These are phyloP conservation scores for Trissoscelio sp. DNA, from an alignment of 2,888 invertebrate species.

Conservation along the genomic window DNA sequence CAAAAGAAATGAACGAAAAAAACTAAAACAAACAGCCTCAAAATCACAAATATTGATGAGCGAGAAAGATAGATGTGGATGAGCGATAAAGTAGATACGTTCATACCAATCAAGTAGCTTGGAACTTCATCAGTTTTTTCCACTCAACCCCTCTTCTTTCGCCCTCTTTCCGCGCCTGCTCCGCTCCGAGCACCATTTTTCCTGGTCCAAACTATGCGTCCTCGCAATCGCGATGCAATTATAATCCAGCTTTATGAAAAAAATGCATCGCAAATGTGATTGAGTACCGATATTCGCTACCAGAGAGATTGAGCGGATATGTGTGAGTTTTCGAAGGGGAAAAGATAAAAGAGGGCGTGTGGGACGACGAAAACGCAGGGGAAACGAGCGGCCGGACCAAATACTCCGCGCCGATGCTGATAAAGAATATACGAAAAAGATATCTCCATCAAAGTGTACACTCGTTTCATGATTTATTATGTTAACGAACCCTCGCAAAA, in stretches of 20 bases:
- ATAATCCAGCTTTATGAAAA: conserved; percentile 84
- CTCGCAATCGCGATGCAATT: conserved; percentile 82
- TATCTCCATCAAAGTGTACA: conserved; percentile 75
- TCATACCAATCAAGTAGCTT: conserved; percentile 83
- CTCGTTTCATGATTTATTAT: conserved; percentile 68
- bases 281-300: conserved; percentile 82
- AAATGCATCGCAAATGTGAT: conserved; percentile 84
- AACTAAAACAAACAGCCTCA: conserved; percentile 62
- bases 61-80: conserved; percentile 70
- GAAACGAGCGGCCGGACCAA: conserved; percentile 76
- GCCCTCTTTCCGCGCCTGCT: conserved; percentile 66
- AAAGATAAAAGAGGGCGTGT: conserved; percentile 67
- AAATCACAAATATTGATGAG: conserved; percentile 69
- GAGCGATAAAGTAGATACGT: conserved; percentile 79
- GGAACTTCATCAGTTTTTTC: conserved; percentile 82
- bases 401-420: conserved; percentile 78
- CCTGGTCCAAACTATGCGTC: conserved; percentile 76
- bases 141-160: conserved; percentile 74
- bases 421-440: conserved; percentile 79
- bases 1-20: conserved; percentile 27
- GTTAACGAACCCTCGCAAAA: conserved; percentile 44
- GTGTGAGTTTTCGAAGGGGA: conserved; percentile 71
- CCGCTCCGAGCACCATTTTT: conserved; percentile 78
- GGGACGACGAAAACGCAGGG: conserved; percentile 66
- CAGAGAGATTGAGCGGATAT: conserved; percentile 79